These are phyloP conservation scores for Thalassoma bifasciatum DNA, from an alignment of 2,113 vertebrate genomes.

Conservation along the genomic window DNA sequence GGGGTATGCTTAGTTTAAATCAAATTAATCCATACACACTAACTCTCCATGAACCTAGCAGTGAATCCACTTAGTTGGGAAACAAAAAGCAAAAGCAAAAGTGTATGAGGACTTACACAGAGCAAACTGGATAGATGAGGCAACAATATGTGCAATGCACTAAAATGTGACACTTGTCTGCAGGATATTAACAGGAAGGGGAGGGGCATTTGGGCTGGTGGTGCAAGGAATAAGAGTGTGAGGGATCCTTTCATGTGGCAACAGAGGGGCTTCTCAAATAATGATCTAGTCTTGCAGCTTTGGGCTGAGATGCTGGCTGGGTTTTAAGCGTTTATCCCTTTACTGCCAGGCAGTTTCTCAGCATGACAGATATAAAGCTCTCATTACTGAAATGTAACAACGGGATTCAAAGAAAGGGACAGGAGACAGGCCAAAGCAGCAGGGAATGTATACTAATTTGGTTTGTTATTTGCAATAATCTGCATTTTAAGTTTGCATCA, in stretches of 20 bases:
- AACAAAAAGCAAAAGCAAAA: background rate
- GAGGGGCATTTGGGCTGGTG: constrained; percentile 2
- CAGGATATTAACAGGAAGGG: background rate
- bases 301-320: constrained; percentile 32
- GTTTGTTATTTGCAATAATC: background rate
- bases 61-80: constrained; percentile 4
- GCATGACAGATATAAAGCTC: constrained; percentile 21
- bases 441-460: background rate
- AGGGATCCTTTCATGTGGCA: constrained; percentile 29
- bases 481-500: background rate
- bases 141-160: background rate
- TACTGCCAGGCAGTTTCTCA: constrained; percentile 12
- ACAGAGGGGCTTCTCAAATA: constrained; percentile 38
- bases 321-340: constrained; percentile 26
- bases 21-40: background rate
- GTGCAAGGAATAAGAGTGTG: background rate
- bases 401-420: background rate
- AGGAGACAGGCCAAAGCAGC: background rate
- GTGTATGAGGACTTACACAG: constrained; percentile 12
- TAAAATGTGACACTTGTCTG: constrained; percentile 33
- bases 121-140: constrained; percentile 37
- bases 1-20: background rate
- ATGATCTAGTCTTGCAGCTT: constrained; percentile 28
- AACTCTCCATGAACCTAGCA: background rate
- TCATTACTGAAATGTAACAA: constrained; percentile 26